phyloP scores from a whole-genome alignment of 2,888 invertebrate species.

The Vandiemenella viatica region DNA sequence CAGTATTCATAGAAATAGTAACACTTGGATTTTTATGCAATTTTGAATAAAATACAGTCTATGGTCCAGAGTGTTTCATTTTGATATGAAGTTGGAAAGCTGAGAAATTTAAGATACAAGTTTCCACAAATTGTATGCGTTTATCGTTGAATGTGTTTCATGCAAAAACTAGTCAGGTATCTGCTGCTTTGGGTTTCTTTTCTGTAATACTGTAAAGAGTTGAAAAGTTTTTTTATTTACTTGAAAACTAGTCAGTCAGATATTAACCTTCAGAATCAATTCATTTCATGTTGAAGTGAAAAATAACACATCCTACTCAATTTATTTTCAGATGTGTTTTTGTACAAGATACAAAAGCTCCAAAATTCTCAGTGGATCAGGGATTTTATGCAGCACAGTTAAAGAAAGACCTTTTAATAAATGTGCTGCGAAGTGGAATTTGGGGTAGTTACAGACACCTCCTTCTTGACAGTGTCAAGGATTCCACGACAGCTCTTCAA shows the following conservation, averaged over 20 bases:
- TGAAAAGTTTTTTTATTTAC: too few relatives aligned
- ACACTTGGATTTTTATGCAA: too few relatives aligned
- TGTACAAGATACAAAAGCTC: constrained; percentile 43
- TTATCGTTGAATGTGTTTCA: not conserved
- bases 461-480: constrained; percentile 33
- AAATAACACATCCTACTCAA: too few relatives aligned
- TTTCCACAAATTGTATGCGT: too few relatives aligned
- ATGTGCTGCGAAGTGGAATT: constrained; percentile 61
- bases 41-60: too few relatives aligned
- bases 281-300: too few relatives aligned
- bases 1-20: too few relatives aligned
- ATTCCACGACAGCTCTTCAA: constrained; percentile 27
- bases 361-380: constrained; percentile 41
- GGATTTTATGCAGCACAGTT: constrained; percentile 47
- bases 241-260: too few relatives aligned
- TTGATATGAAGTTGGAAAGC: too few relatives aligned
- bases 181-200: not conserved
- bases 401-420: constrained; percentile 65
- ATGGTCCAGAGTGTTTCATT: too few relatives aligned
- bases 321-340: constrained; percentile 34
- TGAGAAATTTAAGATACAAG: too few relatives aligned
- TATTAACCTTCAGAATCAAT: too few relatives aligned
- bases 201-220: not conserved
- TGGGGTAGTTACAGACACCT: constrained; percentile 86
- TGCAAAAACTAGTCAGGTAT: not conserved